Evolutionary conservation across 2,113 vertebrate genomes (phyloP).

Genomic region (Regulus satrapa): DNA sequence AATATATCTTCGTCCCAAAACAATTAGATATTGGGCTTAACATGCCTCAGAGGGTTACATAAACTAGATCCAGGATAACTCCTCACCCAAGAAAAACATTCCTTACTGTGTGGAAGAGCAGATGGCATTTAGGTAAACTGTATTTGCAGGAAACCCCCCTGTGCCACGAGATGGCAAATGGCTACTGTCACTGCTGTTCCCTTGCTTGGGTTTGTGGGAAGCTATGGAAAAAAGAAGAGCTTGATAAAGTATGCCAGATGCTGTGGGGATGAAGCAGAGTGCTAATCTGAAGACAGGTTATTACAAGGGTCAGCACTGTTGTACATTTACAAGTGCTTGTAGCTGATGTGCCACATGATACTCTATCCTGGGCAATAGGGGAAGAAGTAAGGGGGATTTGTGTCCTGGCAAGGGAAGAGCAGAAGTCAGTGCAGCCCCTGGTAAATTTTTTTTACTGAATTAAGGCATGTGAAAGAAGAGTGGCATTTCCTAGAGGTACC

Average conservation of each 20-base stretch:
- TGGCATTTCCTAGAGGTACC: neutral
- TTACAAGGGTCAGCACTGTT: neutral
- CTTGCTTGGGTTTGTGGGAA: neutral
- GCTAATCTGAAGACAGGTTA: neutral
- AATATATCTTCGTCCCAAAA: neutral
- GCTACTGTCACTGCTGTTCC: neutral
- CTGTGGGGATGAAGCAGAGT: neutral
- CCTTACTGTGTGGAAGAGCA: slow-evolving; percentile 10
- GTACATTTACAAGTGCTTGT: neutral
- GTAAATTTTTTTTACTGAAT: neutral
- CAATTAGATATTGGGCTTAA: slow-evolving; percentile 5
- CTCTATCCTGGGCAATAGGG: neutral
- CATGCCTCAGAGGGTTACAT: neutral
- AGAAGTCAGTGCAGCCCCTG: neutral
- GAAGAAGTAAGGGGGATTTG: neutral
- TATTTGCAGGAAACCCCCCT: neutral
- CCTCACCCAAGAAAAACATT: slow-evolving; percentile 8
- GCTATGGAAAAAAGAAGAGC: neutral
- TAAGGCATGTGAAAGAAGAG: neutral
- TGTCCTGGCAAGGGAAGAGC: neutral
- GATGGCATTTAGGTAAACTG: slow-evolving; percentile 48
- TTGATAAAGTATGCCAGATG: neutral
- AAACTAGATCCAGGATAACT: neutral
- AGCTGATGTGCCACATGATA: neutral
- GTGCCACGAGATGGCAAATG: slow-evolving; percentile 36